Percentiles rank a stretch among this genome's conserved stretches.
Evolutionary conservation across 2,113 vertebrate species (phyloP).

Genomic region (Zosterops hypoxanthus): DNA sequence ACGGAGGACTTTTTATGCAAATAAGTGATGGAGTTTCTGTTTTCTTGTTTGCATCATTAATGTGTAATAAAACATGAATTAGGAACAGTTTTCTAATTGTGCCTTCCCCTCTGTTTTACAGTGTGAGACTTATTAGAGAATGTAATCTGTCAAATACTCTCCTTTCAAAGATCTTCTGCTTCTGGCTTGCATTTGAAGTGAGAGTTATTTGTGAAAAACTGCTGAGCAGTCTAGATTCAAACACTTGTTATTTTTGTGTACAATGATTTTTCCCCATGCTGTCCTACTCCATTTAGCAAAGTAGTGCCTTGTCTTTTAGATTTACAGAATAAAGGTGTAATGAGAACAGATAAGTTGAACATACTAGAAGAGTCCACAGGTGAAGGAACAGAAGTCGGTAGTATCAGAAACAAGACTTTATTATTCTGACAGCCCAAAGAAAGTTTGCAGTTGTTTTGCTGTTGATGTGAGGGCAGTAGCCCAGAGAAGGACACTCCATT

Average conservation of each 20-base stretch:
- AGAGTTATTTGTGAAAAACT: constrained; percentile 5
- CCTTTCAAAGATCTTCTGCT: neutral
- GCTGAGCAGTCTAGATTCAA: neutral
- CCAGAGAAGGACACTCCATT: neutral
- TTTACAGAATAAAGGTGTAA: neutral
- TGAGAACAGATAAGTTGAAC: neutral
- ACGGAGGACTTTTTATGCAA: neutral
- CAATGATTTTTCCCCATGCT: neutral
- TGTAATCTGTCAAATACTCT: constrained; percentile 20
- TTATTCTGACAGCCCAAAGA: neutral
- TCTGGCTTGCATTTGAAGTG: constrained; percentile 17
- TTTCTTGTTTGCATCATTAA: constrained; percentile 42
- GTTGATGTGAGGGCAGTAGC: neutral
- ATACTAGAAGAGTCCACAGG: neutral
- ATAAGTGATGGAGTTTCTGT: constrained; percentile 2
- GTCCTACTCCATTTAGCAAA: neutral
- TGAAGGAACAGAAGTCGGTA: neutral
- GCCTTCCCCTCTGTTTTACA: constrained; percentile 22
- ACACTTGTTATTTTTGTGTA: neutral
- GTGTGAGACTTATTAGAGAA: neutral
- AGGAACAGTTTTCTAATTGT: neutral
- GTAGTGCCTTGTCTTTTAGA: neutral
- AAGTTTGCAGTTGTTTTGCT: neutral
- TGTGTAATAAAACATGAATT: constrained; percentile 40
- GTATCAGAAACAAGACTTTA: neutral